These are phyloP conservation scores for Limanda limanda DNA, from an alignment of 2,113 vertebrate genomes.

Conservation along the genomic window DNA sequence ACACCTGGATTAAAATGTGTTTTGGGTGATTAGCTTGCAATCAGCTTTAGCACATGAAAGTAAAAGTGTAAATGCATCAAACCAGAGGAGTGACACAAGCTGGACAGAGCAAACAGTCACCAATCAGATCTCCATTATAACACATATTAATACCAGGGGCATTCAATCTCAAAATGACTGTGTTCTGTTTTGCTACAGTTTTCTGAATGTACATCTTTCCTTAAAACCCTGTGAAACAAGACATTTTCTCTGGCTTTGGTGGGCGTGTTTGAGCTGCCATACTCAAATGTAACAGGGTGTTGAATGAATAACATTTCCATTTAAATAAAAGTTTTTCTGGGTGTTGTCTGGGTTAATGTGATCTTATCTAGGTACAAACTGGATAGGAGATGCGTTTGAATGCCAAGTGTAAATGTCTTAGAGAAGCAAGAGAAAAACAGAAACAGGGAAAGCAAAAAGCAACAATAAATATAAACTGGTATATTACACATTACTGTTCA, in stretches of 20 bases:
- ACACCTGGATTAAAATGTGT: too few species aligned
- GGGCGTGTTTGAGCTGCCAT: background rate
- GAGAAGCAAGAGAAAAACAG: conserved; percentile 30
- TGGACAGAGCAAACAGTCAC: too few species aligned
- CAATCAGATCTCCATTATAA: too few species aligned
- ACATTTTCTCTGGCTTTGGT: background rate
- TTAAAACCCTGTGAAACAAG: too few species aligned
- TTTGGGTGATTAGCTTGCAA: too few species aligned
- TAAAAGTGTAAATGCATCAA: too few species aligned
- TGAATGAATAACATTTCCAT: conserved; percentile 25
- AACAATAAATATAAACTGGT: conserved; percentile 53
- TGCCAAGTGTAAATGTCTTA: background rate
- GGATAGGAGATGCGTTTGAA: background rate
- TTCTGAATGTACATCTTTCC: too few species aligned
- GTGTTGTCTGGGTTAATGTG: background rate
- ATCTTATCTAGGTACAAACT: background rate
- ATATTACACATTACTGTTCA: conserved; percentile 11
- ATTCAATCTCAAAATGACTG: too few species aligned
- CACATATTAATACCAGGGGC: too few species aligned
- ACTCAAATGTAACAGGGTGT: background rate
- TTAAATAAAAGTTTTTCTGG: background rate
- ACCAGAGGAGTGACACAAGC: too few species aligned
- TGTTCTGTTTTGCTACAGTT: too few species aligned
- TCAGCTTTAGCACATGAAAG: too few species aligned
- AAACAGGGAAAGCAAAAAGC: conserved; percentile 34